phyloP scores from a whole-genome alignment of 1,140 invertebrate genomes.

The Rhyacophila brunnea region DNA sequence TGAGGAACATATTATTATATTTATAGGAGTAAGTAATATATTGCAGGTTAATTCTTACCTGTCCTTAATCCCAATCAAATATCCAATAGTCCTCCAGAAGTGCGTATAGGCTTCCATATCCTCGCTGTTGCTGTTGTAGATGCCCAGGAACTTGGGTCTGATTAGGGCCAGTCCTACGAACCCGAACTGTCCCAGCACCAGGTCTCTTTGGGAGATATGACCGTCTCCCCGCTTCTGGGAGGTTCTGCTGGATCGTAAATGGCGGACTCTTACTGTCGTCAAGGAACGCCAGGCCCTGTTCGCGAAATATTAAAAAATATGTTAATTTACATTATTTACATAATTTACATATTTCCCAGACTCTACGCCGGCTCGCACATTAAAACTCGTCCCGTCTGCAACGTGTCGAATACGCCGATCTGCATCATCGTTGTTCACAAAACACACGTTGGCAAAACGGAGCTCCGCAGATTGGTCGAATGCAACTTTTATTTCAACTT shows the following conservation, averaged over 20 bases:
- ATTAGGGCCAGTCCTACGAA: constrained; percentile 78
- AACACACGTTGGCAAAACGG: no score
- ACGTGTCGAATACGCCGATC: no score
- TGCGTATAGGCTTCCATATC: constrained; percentile 76
- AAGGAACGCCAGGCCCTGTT: constrained; percentile 64
- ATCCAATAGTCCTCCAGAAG: constrained; percentile 80
- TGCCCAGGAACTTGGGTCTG: constrained; percentile 64
- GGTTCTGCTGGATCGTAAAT: constrained; percentile 60
- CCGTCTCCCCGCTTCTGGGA: constrained; percentile 48
- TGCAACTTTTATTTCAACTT: no score
- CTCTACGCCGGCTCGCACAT: no score
- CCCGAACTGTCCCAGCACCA: constrained; percentile 81
- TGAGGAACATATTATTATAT: no score
- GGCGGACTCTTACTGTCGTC: constrained; percentile 63
- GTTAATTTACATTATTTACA: no score
- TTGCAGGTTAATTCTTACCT: constrained; percentile 46
- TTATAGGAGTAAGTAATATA: no score
- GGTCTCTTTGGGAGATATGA: constrained; percentile 71
- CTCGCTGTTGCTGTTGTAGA: constrained; percentile 52
- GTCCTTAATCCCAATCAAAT: constrained; percentile 81
- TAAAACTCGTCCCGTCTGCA: no score
- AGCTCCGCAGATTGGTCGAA: no score
- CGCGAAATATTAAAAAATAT: background rate
- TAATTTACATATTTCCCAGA: no score
- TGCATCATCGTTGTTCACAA: no score